phyloP scores from a whole-genome alignment of 35 echinoderm and acorn worm genomes.

The Stichopus chloronotus region DNA sequence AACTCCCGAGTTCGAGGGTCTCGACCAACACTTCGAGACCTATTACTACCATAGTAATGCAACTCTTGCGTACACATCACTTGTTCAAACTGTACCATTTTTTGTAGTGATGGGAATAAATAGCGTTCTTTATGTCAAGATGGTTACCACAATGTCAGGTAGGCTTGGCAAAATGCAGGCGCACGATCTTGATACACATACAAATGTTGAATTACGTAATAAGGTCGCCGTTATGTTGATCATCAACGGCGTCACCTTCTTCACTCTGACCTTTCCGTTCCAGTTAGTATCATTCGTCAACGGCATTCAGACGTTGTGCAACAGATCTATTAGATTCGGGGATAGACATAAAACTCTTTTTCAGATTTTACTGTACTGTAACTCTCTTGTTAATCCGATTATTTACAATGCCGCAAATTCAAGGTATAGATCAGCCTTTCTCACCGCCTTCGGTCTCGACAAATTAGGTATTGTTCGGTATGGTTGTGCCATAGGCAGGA shows the following conservation, averaged over 20 bases:
- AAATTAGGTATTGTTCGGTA: not conserved
- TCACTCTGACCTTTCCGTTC: constrained; percentile 69
- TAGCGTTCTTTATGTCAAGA: constrained; percentile 70
- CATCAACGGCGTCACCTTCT: constrained; percentile 81
- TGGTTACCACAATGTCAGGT: constrained; percentile 67
- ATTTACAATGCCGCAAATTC: constrained; percentile 90
- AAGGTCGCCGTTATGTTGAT: constrained; percentile 83
- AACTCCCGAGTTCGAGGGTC: constrained; percentile 4
- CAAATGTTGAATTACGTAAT: constrained; percentile 70
- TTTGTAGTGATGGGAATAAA: constrained; percentile 76
- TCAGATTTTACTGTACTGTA: constrained; percentile 67
- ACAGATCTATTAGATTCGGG: not conserved
- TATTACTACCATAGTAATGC: not conserved
- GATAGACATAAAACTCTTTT: not conserved
- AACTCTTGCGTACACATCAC: constrained; percentile 11
- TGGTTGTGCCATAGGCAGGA: not conserved
- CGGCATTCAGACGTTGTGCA: not conserved
- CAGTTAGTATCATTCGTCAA: constrained; percentile 64
- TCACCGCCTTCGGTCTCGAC: constrained; percentile 66
- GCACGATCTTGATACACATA: constrained; percentile 66
- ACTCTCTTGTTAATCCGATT: constrained; percentile 87
- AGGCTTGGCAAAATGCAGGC: constrained; percentile 64
- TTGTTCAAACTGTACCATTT: constrained; percentile 78
- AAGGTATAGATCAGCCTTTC: constrained; percentile 74
- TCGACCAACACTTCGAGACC: not conserved